Base-by-base conservation (phyloP, 2,797 vertebrate genomes). In the Siniperca undulata region DNA sequence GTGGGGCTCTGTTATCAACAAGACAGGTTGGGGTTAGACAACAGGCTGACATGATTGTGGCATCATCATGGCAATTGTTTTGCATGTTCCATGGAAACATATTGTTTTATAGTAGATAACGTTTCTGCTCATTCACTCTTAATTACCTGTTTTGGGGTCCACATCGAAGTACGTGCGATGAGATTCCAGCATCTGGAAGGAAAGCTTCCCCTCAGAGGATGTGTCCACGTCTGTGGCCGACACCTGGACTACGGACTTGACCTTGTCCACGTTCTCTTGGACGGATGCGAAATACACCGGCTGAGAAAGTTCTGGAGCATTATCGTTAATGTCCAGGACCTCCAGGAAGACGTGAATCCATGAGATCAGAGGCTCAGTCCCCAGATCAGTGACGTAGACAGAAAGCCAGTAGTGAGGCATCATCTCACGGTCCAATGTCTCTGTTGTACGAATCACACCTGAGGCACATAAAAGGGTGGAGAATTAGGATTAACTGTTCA, bases 271-370 rank as follows among this genome's bases (percentile, higher is more conserved):
- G 71, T 99, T 98, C 92, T 99, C 99, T 59, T 68, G 93, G 76
- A 99, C 93, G 0, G 96, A 96, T 0, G 96, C 95, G 8, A 98
- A 99, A 87, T 97, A 99, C 68, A 99, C 94, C 0, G 97, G 97
- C 84, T 96, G 96, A 56, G 97, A 97, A 81, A 98, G 95, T 85
- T 95, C 96, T 3, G 99, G 99, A 3, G 97, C 94, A 67, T 98
- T 99, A 87, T 99, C 99, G 22, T 99, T 99, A 46, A 97, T 81
- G 58, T 99, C 99, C 0, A 87, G 94, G 74, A 99, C 96, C 84
- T 98, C 97, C 77, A 99, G 93, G 91, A 95, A 99, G 88, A 99
- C 96, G 85, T 99, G 97, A 40, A 96, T 97, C 90, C 97, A 95
- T 58, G 98, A 96, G 50, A 95, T 90, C 58, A 98, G 93, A 42